Evolutionary conservation across 2,888 invertebrate genomes (phyloP).

Genomic region (Acrocyrtus sp.): DNA sequence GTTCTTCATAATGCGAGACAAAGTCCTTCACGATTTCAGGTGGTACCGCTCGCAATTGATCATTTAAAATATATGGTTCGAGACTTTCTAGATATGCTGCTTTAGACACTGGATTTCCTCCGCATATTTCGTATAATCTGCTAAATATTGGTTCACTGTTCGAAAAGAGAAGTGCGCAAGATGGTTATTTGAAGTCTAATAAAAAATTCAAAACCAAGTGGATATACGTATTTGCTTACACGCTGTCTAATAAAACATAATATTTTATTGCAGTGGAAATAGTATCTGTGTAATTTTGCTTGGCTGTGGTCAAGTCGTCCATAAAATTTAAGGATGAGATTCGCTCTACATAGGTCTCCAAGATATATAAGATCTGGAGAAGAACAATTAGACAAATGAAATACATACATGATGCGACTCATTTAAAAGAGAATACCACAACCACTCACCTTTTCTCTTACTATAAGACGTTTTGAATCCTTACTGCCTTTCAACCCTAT

Average conservation of each 20-base stretch:
- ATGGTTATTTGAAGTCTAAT: conserved; percentile 3
- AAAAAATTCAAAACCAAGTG: background rate
- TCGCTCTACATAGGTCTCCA: conserved; percentile 65
- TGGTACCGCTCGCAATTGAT: conserved; percentile 73
- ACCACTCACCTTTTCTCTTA: conserved; percentile 67
- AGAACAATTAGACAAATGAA: conserved; percentile 7
- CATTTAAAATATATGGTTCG: conserved; percentile 77
- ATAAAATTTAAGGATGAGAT: conserved; percentile 59
- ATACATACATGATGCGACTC: background rate
- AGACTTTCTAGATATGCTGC: conserved; percentile 76
- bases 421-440: background rate
- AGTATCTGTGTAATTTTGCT: conserved; percentile 59
- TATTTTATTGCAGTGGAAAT: conserved; percentile 64
- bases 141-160: conserved; percentile 72
- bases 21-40: conserved; percentile 79
- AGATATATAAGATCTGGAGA: conserved; percentile 65
- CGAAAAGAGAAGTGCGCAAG: conserved; percentile 62
- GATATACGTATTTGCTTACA: conserved; percentile 67
- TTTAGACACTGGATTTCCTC: conserved; percentile 72
- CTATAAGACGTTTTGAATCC: conserved; percentile 67
- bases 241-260: conserved; percentile 66
- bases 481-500: conserved; percentile 70
- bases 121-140: conserved; percentile 74
- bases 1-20: conserved; percentile 75
- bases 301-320: conserved; percentile 62